Conservation (phyloP, 1,140 invertebrate species). For the Drosophila kepulauana region DNA sequence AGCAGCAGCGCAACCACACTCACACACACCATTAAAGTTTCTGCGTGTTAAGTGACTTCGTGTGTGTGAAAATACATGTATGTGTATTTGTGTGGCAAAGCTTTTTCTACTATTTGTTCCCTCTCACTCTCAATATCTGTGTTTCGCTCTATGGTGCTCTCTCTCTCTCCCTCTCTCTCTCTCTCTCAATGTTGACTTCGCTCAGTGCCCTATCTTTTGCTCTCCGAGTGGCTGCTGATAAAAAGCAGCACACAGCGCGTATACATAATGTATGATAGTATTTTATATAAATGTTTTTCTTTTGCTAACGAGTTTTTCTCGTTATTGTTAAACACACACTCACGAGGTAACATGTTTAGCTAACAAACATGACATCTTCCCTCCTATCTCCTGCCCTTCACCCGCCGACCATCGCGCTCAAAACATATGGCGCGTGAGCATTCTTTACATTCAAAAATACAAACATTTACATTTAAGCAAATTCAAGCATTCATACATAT, state of each 20-base stretch:
- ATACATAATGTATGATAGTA: constrained; percentile 71
- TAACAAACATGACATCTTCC: constrained; percentile 14
- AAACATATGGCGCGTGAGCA: constrained; percentile 54
- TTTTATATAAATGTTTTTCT: constrained; percentile 73
- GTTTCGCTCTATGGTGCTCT: constrained; percentile 18
- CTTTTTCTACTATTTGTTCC: constrained; percentile 54
- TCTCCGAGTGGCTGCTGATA: constrained; percentile 46
- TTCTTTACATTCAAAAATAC: constrained; percentile 19
- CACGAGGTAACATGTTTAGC: constrained; percentile 37
- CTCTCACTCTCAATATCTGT: constrained; percentile 41
- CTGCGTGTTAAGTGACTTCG: constrained; percentile 24
- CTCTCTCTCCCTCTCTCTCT: constrained; percentile 18
- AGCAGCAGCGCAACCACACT: constrained; percentile 65
- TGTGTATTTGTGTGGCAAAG: constrained; percentile 43
- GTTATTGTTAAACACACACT: constrained; percentile 50
- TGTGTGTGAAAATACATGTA: neutral
- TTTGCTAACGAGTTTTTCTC: constrained; percentile 78
- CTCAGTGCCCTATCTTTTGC: too few relatives aligned
- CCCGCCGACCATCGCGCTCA: constrained; percentile 1
- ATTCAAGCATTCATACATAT: neutral
- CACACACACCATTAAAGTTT: constrained; percentile 26
- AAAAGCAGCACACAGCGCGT: constrained; percentile 74
- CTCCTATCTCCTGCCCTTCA: neutral
- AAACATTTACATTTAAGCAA: too few relatives aligned
- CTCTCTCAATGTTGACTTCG: constrained; percentile 21